Base-by-base conservation (phyloP, 2,113 vertebrate genomes). In the Tachycineta bicolor region DNA sequence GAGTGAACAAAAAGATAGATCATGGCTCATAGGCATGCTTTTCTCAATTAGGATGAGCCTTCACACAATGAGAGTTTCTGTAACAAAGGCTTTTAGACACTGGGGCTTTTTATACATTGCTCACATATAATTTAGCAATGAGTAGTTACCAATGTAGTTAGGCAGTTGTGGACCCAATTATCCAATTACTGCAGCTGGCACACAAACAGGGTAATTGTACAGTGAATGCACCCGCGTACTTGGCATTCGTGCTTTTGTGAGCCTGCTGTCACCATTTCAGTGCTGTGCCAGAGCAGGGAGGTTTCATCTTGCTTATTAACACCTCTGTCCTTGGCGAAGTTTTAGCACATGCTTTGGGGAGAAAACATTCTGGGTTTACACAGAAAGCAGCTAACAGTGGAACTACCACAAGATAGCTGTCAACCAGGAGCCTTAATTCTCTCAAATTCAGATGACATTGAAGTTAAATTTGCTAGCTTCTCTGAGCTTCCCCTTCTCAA, bases 61-160 rank as follows among this genome's bases (percentile, higher is more conserved):
- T 86, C 88, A 75, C 16, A 19, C 90, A 90, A 88, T 33, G 59
- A 22, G 94, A 60, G 49, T 83, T 91, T 75, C 90, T 93, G 71
- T 81, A 93, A 96, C 85, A 94, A 94, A 89, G 68, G 73, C 64
- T 92, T 95, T 83, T 70, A 92, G 79, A 34, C 46, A 47, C 67
- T 86, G 39, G 37, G 12, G 37, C 33, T 95, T 93, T 93, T 91
- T 88, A 65, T 93, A 69, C 39, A 33, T 74, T 67, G 63, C 92
- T 95, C 82, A 93, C 79, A 76, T 96, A 77, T 83, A 95, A 95
- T 96, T 94, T 88, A 74, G 79, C 91, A 94, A 96, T 95, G 93
- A 94, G 75, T 68, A 93, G 90, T 94, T 93, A 88, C 43, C 3
- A 0, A 74, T 49, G 87, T 43, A 93, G 78, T 83, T 34, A 93